Percentiles rank a stretch among this genome's conserved stretches.
Conservation (phyloP, 1,140 invertebrate genomes). For the Drosophila malerkotliana region DNA sequence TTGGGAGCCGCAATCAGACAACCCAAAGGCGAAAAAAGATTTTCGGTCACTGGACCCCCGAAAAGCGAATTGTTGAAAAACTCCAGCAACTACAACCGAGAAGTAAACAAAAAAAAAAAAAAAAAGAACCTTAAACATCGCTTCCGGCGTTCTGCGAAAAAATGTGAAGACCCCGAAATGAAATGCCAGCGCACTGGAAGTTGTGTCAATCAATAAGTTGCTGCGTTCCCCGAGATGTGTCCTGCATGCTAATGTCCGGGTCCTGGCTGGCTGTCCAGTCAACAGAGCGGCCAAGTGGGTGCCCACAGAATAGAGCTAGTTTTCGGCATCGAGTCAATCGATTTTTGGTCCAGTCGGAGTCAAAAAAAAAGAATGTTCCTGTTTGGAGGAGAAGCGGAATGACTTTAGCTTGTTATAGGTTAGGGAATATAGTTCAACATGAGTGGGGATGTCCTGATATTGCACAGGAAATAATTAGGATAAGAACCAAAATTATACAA, state of each 20-base stretch:
- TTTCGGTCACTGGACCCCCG: slow-evolving; percentile 43
- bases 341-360: slow-evolving; percentile 21
- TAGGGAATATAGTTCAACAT: slow-evolving; percentile 24
- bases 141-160: slow-evolving; percentile 79
- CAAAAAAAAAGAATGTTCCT: slow-evolving; percentile 16
- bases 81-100: slow-evolving; percentile 13
- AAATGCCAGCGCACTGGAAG: slow-evolving; percentile 69
- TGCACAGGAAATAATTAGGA: slow-evolving; percentile 10
- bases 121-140: slow-evolving; percentile 64
- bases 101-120: slow-evolving; percentile 27
- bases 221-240: slow-evolving; percentile 61
- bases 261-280: background rate
- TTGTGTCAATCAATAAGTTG: slow-evolving; percentile 83
- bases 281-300: background rate
- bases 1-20: slow-evolving; percentile 53
- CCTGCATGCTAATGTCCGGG: slow-evolving; percentile 75
- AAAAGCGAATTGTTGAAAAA: slow-evolving; percentile 24
- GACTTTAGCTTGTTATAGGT: slow-evolving; percentile 24
- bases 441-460: slow-evolving; percentile 13
- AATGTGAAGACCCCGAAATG: slow-evolving; percentile 47
- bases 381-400: background rate
- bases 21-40: slow-evolving; percentile 35
- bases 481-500: background rate
- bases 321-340: slow-evolving; percentile 32
- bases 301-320: slow-evolving; percentile 2